Percentiles rank a stretch among this genome's conserved stretches.
These are phyloP conservation scores for Nymphalis polychloros DNA, from an alignment of 2,888 invertebrate species.

Conservation along the genomic window DNA sequence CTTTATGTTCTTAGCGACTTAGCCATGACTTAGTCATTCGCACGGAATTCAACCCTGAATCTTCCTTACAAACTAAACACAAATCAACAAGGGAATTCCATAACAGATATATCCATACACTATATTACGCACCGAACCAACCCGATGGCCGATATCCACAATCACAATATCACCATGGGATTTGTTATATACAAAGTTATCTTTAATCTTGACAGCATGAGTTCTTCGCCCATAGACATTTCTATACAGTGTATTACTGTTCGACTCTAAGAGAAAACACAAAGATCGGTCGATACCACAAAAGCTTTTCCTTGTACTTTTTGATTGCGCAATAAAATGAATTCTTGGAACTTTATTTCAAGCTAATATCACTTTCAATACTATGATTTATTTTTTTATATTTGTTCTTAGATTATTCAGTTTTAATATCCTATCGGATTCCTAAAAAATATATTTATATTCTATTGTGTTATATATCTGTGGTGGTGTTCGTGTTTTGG, in stretches of 20 bases:
- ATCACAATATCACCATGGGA: conserved; percentile 27
- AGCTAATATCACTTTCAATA: conserved; percentile 3
- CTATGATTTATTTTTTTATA: neutral
- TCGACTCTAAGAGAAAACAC: conserved; percentile 14
- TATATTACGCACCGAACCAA: conserved; percentile 9
- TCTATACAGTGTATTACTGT: conserved; percentile 19
- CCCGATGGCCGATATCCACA: conserved; percentile 6
- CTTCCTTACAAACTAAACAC: neutral
- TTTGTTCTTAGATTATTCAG: neutral
- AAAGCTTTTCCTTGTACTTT: conserved; percentile 12
- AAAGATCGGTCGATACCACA: conserved; percentile 13
- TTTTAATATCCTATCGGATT: no score
- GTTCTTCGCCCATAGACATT: conserved; percentile 26
- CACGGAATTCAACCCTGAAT: no score
- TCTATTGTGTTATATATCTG: no score
- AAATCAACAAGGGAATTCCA: neutral
- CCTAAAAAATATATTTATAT: no score
- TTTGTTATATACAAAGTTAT: conserved; percentile 28
- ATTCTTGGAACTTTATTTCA: conserved; percentile 3
- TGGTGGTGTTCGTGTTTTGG: no score
- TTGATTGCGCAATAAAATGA: conserved; percentile 14
- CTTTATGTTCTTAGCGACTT: no score
- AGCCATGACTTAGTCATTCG: no score
- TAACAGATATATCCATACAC: neutral
- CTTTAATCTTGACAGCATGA: conserved; percentile 26